Conservation (phyloP, 2,797 vertebrate species). For the Cichlasoma orientale region DNA sequence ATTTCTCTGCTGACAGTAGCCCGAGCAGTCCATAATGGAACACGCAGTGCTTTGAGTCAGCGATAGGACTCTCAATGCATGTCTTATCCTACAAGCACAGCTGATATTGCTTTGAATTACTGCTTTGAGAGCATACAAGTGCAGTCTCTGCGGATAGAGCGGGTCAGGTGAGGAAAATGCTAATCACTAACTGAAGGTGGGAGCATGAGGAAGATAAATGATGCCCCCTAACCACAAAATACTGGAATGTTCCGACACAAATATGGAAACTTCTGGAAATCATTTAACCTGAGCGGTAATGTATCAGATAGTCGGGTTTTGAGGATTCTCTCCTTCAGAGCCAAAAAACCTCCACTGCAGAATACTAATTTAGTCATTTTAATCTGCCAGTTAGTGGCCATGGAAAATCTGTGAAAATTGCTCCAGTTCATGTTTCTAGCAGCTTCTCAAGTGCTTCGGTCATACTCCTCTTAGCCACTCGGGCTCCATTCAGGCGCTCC, state of each 20-base stretch:
- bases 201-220: background rate
- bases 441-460: constrained; percentile 11
- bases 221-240: constrained; percentile 13
- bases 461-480: background rate
- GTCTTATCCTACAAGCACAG: constrained; percentile 4
- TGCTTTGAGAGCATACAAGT: background rate
- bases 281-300: constrained; percentile 26
- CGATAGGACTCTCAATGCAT: background rate
- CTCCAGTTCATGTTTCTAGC: constrained; percentile 26
- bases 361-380: constrained; percentile 33
- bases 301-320: background rate
- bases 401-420: constrained; percentile 34
- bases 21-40: constrained; percentile 11
- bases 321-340: background rate
- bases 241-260: constrained; percentile 24
- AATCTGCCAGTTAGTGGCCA: constrained; percentile 16
- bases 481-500: constrained; percentile 28
- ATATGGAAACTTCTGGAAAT: constrained; percentile 32
- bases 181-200: background rate
- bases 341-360: background rate
- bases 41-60: background rate
- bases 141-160: background rate
- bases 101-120: background rate
- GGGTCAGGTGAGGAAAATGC: constrained; percentile 9
- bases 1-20: constrained; percentile 21